phyloP scores from a whole-genome alignment of 2,113 vertebrate species.

The Scolopax mira region DNA sequence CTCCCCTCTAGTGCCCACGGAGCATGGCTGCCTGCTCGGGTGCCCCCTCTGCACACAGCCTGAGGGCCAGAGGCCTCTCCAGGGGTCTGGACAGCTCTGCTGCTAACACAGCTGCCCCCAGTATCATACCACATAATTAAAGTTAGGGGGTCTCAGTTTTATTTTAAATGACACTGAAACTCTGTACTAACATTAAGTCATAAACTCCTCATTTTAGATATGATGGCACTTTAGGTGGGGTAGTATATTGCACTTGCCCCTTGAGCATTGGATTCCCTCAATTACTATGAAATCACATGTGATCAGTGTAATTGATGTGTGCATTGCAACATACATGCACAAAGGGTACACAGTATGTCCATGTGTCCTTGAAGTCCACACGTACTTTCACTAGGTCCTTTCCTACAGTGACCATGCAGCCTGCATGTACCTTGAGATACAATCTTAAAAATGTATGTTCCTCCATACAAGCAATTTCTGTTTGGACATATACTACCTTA shows the following conservation, averaged over 20 bases:
- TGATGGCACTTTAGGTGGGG: background rate
- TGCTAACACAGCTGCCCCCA: background rate
- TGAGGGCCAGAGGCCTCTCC: background rate
- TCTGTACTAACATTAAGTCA: background rate
- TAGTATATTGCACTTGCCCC: background rate
- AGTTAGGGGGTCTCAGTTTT: background rate
- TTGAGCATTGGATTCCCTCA: background rate
- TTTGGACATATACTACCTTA: background rate
- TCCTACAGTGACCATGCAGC: background rate
- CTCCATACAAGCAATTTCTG: background rate
- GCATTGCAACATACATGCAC: background rate
- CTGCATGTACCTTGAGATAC: background rate
- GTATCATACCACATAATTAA: background rate
- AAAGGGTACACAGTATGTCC: background rate
- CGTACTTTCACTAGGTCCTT: background rate
- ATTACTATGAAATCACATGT: background rate
- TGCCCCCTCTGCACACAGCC: background rate
- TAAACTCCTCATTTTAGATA: background rate
- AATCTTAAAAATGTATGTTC: background rate
- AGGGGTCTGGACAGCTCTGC: background rate
- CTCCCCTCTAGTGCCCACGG: background rate
- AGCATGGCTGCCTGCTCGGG: accelerated
- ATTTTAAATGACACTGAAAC: background rate
- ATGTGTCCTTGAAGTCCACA: background rate
- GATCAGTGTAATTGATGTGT: background rate